Evolutionary conservation across 2,113 vertebrate genomes (phyloP).

Genomic region (Bufo bufo): DNA sequence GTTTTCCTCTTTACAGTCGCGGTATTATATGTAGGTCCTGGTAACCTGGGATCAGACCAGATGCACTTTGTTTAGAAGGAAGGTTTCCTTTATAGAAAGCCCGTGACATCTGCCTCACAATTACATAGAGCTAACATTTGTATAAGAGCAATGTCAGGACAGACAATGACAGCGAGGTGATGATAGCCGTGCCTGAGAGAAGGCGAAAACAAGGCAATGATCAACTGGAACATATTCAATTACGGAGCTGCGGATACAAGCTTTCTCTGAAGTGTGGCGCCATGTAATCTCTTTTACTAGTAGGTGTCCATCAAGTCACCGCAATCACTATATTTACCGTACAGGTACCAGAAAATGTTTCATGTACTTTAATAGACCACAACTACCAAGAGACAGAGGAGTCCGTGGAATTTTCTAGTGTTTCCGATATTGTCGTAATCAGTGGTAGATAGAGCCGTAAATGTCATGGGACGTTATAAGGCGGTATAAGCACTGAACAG

Average conservation of each 20-base stretch:
- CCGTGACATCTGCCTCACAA: neutral
- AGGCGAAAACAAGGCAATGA: neutral
- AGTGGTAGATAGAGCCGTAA: neutral
- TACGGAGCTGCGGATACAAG: neutral
- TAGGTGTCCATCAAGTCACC: conserved; percentile 21
- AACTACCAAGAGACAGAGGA: neutral
- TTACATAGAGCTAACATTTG: neutral
- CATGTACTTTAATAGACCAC: neutral
- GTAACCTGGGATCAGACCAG: neutral
- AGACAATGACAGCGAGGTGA: neutral
- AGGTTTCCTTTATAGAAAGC: neutral
- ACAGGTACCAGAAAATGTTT: neutral
- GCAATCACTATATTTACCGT: conserved; percentile 20
- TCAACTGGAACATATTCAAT: neutral
- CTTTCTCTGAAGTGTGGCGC: neutral
- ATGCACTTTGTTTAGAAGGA: neutral
- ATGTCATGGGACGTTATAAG: no score
- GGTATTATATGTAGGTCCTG: neutral
- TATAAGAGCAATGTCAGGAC: neutral
- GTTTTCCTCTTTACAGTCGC: neutral
- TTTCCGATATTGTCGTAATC: neutral
- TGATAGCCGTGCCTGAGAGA: neutral
- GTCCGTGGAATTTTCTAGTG: neutral
- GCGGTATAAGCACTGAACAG: no score
- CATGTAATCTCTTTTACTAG: neutral